phyloP scores from a whole-genome alignment of 2,888 invertebrate genomes.

The Anaspis maculata region DNA sequence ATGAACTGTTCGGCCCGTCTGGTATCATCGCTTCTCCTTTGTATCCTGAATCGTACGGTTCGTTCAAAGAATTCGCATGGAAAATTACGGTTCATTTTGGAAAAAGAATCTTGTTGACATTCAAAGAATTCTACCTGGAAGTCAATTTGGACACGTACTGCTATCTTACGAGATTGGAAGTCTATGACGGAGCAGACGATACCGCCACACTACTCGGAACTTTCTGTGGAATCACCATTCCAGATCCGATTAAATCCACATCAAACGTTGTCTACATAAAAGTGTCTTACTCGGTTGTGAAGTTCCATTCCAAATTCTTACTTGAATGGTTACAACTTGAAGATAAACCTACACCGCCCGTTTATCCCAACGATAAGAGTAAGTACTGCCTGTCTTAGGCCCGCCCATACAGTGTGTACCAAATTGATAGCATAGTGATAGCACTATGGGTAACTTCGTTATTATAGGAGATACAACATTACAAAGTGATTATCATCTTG shows the following conservation, averaged over 20 bases:
- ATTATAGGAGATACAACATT: too few relatives aligned
- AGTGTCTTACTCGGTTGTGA: conserved; percentile 16
- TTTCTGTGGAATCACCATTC: conserved; percentile 47
- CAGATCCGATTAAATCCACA: conserved; percentile 49
- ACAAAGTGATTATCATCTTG: too few relatives aligned
- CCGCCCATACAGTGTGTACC: too few relatives aligned
- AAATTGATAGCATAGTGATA: too few relatives aligned
- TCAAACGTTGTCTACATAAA: conserved; percentile 58
- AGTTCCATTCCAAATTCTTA: neutral
- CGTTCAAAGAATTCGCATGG: conserved; percentile 54
- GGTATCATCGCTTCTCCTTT: conserved; percentile 74
- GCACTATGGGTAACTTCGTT: too few relatives aligned
- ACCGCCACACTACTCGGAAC: conserved; percentile 50
- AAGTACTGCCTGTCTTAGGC: too few relatives aligned
- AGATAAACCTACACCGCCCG: too few relatives aligned
- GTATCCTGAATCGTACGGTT: conserved; percentile 52
- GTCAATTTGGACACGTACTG: neutral
- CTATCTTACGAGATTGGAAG: conserved; percentile 30
- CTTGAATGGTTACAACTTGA: conserved; percentile 48
- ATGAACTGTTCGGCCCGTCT: conserved; percentile 54
- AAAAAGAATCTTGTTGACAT: conserved; percentile 46
- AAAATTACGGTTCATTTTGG: conserved; percentile 54
- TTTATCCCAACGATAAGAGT: too few relatives aligned
- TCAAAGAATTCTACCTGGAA: conserved; percentile 44
- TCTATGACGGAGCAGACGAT: conserved; percentile 69